Percentiles rank a stretch among this genome's conserved stretches.
Conservation (phyloP, 2,113 vertebrate species). For the Leptobrachium ailaonicum region DNA sequence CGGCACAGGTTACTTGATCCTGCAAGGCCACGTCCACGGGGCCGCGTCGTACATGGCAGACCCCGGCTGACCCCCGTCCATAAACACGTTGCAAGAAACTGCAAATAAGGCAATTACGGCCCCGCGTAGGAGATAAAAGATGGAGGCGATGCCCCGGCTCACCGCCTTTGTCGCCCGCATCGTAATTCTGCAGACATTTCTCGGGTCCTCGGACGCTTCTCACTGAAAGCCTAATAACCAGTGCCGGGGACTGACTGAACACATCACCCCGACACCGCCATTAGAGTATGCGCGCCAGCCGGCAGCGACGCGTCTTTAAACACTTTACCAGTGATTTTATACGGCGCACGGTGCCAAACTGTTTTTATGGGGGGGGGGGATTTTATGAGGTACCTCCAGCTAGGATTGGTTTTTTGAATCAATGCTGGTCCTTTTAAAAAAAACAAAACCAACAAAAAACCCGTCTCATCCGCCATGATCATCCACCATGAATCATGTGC, state of each 20-base stretch:
- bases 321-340: neutral
- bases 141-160: neutral
- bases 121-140: neutral
- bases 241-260: conserved; percentile 1
- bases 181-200: conserved; percentile 2
- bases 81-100: neutral
- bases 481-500: too few relatives aligned
- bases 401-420: too few relatives aligned
- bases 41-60: neutral
- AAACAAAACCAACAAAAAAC: too few relatives aligned
- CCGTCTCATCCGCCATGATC: too few relatives aligned
- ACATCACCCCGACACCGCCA: neutral
- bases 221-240: neutral
- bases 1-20: neutral
- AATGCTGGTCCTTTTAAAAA: too few relatives aligned
- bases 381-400: too few relatives aligned
- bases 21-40: neutral
- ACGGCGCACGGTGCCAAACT: too few relatives aligned
- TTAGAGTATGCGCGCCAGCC: neutral
- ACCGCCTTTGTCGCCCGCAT: neutral
- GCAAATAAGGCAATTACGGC: conserved; percentile 4
- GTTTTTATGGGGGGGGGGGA: too few relatives aligned
- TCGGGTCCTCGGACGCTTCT: neutral
- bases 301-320: neutral
- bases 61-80: neutral